Evolutionary conservation across 2,888 invertebrate species (phyloP), one percentile per base, ranked within the genome.

Genomic region (Mellilla xanthometata): DNA sequence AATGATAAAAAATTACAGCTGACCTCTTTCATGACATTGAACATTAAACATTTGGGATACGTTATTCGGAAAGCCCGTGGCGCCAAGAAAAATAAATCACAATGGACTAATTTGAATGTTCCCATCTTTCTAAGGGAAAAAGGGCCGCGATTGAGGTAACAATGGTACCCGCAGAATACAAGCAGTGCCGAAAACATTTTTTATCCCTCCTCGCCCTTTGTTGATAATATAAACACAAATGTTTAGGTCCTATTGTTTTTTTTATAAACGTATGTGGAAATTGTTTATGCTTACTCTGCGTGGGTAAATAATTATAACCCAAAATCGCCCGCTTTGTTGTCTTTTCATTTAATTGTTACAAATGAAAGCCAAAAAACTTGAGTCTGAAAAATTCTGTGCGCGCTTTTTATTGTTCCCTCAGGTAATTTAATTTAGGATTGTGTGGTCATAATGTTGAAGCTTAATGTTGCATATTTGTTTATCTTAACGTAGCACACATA

Each of bases 51-150:
- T 58, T 58, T 55, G 54, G 58, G 58, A 53, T 65, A 66, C 68
- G 68, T 72, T 72, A 69, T 72, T 68, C 67, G 63, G 62, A 65
- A 59, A 60, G 65, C 31, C 10, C 40, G 27, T 4, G 27, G 55
- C 54, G 60, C 69, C 64, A 73, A 75, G 72, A 77, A 81, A 77
- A 77, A 80, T 72, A 76, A 76, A 73, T 72, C 76, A 84, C 78
- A 83, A 79, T 81, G 69, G 75, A 74, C 76, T 79, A 81, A 85
- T 85, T 85, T 84, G 75, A 81, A 82, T 82, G 79, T 82, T 82
- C 79, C 72, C 74, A 65, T 73, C 71, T 79, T 75, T 73, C 67
- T 71, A 68, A 69, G 62, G 68, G 60, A 64, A 64, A 84, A 81
- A 24, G 24, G 72, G 77, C 65, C 62, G 70, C 68, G 77, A 76